Percentiles rank a stretch among this genome's conserved stretches.
Evolutionary conservation across 2,888 invertebrate genomes (phyloP).

Genomic region (Malacosoma neustria): DNA sequence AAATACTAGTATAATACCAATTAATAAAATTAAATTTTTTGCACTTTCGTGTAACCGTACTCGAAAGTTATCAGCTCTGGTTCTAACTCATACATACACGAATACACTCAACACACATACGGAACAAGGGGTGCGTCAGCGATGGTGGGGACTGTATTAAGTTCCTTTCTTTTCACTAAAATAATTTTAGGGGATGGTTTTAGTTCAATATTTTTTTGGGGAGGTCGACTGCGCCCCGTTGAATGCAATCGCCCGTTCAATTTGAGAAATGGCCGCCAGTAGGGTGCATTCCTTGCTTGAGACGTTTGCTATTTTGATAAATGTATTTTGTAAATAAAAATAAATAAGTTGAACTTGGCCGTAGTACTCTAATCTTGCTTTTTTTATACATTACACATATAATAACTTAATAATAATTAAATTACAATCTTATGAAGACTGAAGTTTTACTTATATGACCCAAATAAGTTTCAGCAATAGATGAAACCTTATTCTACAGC

Average conservation of each 20-base stretch:
- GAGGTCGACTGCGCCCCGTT: slow-evolving; percentile 47
- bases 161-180: slow-evolving; percentile 75
- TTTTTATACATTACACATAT: no score
- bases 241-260: slow-evolving; percentile 49
- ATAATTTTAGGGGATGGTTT: slow-evolving; percentile 74
- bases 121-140: slow-evolving; percentile 56
- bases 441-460: no score
- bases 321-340: slow-evolving; percentile 17
- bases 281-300: slow-evolving; percentile 39
- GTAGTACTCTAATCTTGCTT: no score
- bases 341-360: not conserved
- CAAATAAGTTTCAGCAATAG: no score
- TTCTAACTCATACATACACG: slow-evolving; percentile 47
- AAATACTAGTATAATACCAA: no score
- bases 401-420: no score
- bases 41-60: slow-evolving; percentile 33
- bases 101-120: slow-evolving; percentile 24
- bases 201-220: slow-evolving; percentile 70
- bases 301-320: slow-evolving; percentile 35
- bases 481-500: no score
- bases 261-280: slow-evolving; percentile 60
- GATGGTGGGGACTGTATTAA: slow-evolving; percentile 72
- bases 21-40: no score
- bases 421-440: no score
- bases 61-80: slow-evolving; percentile 51